phyloP scores from a whole-genome alignment of 2,888 invertebrate species.

The Metacarcinus magister region DNA sequence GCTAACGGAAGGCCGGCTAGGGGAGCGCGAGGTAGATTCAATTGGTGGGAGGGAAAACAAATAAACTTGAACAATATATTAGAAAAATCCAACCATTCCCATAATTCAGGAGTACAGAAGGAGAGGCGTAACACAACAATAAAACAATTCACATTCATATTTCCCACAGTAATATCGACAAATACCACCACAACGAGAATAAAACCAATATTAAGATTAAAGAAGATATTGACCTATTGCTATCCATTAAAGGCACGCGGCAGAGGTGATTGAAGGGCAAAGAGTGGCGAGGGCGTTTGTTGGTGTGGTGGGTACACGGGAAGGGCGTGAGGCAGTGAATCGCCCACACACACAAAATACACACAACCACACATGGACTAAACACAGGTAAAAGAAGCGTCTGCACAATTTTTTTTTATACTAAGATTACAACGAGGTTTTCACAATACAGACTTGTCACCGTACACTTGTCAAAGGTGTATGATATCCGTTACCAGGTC shows the following conservation, averaged over 20 bases:
- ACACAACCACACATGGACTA: not conserved
- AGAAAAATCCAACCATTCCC: not conserved
- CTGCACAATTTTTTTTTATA: not conserved
- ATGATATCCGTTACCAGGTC: not conserved
- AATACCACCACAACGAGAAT: not conserved
- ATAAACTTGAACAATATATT: not conserved
- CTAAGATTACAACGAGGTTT: not conserved
- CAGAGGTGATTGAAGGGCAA: not conserved
- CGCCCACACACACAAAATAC: not conserved
- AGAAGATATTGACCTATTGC: not conserved
- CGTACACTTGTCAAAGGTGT: not conserved
- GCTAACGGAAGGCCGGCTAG: not conserved
- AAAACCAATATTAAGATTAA: not conserved
- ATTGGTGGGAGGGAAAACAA: not conserved
- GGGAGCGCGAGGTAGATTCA: not conserved
- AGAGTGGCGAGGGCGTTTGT: conserved; percentile 9
- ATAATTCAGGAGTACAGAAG: not conserved
- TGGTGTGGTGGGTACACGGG: conserved; percentile 50
- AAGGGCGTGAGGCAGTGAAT: not conserved
- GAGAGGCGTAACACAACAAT: not conserved
- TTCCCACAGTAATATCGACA: not conserved
- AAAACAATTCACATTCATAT: not conserved
- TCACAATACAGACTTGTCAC: not conserved
- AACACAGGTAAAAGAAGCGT: not conserved
- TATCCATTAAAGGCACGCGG: conserved; percentile 9